phyloP scores from a whole-genome alignment of 2,113 vertebrate species.

The Heterotilapia buettikoferi region DNA sequence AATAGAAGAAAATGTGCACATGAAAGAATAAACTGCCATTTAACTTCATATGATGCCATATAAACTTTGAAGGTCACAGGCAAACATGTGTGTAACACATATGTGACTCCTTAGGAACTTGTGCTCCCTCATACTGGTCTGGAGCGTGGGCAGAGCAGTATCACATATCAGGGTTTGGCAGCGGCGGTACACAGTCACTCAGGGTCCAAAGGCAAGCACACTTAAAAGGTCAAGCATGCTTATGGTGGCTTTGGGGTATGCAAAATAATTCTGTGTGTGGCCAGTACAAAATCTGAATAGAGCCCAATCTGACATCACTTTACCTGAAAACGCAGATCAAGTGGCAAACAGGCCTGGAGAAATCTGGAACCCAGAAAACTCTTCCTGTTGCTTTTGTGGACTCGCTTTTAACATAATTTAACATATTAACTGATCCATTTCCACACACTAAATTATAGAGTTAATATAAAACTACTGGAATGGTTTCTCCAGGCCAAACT shows the following conservation, averaged over 20 bases:
- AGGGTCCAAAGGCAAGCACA: not conserved
- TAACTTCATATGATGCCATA: not conserved
- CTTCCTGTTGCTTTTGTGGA: not conserved
- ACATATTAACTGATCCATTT: not conserved
- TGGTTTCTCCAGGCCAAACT: not conserved
- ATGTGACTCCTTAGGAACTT: conserved; percentile 37
- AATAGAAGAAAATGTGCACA: fast-evolving
- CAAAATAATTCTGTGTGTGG: not conserved
- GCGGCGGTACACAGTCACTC: fast-evolving
- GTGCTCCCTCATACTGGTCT: not conserved
- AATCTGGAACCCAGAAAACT: not conserved
- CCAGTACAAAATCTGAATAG: not conserved
- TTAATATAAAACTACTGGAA: not conserved
- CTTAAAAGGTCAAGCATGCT: not conserved
- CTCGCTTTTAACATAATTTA: not conserved
- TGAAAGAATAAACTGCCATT: not conserved
- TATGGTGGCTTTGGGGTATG: not conserved
- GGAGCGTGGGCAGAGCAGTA: not conserved
- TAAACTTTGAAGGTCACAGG: not conserved
- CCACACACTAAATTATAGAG: not conserved
- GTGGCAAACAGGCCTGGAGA: not conserved
- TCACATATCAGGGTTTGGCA: conserved; percentile 25
- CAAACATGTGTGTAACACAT: not conserved
- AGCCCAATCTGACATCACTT: not conserved
- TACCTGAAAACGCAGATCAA: not conserved